These are phyloP conservation scores for Cyclopterus lumpus DNA, from an alignment of 2,797 vertebrate species.

Conservation along the genomic window DNA sequence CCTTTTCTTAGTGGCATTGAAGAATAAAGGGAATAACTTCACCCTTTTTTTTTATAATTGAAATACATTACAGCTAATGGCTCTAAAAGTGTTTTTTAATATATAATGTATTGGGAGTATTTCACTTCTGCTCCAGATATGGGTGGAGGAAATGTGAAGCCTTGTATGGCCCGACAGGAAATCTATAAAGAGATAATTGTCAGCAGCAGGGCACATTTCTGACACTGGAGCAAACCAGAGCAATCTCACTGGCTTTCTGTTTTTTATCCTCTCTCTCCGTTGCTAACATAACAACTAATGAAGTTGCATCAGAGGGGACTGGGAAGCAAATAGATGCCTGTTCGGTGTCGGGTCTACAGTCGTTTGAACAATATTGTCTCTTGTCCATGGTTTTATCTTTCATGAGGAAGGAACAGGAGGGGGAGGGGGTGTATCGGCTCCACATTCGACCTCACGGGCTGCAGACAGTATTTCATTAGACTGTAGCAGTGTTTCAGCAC, in stretches of 20 bases:
- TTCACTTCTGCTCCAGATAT: background rate
- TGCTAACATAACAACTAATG: constrained; percentile 15
- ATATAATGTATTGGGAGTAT: background rate
- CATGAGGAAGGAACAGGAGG: constrained; percentile 6
- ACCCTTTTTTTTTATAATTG: background rate
- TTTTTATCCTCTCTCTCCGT: constrained; percentile 4
- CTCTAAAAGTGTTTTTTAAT: background rate
- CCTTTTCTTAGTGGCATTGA: background rate
- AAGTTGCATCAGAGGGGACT: background rate
- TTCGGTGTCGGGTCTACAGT: background rate
- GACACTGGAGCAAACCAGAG: constrained; percentile 22
- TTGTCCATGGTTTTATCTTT: constrained; percentile 6
- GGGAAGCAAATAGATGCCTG: background rate
- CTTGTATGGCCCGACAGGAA: constrained; percentile 44
- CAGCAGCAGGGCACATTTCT: constrained; percentile 9
- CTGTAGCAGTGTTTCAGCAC: constrained; percentile 15
- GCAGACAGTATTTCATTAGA: constrained; percentile 23
- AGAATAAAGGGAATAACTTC: background rate
- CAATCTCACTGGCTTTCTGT: background rate
- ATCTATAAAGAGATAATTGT: constrained; percentile 47
- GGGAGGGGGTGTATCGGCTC: background rate
- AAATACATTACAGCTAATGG: background rate
- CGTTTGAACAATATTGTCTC: background rate
- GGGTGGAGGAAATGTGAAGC: constrained; percentile 7
- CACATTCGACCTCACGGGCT: background rate